Evolutionary conservation across 2,797 vertebrate species (phyloP).

Genomic region (Poecilia velifera): DNA sequence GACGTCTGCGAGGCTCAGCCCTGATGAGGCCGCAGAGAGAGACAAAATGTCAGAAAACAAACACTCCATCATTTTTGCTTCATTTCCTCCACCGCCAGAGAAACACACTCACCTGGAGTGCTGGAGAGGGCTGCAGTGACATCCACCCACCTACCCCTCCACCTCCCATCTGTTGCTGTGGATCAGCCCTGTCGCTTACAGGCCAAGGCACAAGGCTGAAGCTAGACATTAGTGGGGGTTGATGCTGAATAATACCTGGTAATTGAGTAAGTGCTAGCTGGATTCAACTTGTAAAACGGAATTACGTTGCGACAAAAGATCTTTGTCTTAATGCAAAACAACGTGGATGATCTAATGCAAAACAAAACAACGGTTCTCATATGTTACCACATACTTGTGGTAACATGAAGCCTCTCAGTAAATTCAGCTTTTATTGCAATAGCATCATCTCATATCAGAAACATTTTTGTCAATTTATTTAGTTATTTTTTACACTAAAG

Average conservation of each 20-base stretch:
- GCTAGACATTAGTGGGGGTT: constrained; percentile 42
- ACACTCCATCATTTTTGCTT: constrained; percentile 91
- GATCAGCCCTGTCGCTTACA: constrained; percentile 70
- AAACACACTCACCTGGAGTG: constrained; percentile 87
- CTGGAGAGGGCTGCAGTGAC: constrained; percentile 81
- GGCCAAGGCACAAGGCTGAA: constrained; percentile 75
- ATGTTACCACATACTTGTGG: neutral
- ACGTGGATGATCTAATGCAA: neutral
- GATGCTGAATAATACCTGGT: constrained; percentile 40
- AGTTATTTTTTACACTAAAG: neutral
- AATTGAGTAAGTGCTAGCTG: constrained; percentile 37
- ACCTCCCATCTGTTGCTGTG: constrained; percentile 68
- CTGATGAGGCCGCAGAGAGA: constrained; percentile 82
- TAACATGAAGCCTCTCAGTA: neutral
- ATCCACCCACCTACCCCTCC: constrained; percentile 65
- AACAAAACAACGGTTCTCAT: neutral
- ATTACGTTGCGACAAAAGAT: neutral
- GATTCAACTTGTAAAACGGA: neutral
- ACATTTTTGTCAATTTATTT: neutral
- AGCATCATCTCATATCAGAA: neutral
- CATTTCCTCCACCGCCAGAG: constrained; percentile 84
- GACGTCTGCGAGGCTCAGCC: constrained; percentile 83
- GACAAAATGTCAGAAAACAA: constrained; percentile 89
- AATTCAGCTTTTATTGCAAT: neutral
- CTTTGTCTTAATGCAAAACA: neutral